Conservation (phyloP, 2,888 invertebrate genomes). For the Cyrtodaria siliqua region DNA sequence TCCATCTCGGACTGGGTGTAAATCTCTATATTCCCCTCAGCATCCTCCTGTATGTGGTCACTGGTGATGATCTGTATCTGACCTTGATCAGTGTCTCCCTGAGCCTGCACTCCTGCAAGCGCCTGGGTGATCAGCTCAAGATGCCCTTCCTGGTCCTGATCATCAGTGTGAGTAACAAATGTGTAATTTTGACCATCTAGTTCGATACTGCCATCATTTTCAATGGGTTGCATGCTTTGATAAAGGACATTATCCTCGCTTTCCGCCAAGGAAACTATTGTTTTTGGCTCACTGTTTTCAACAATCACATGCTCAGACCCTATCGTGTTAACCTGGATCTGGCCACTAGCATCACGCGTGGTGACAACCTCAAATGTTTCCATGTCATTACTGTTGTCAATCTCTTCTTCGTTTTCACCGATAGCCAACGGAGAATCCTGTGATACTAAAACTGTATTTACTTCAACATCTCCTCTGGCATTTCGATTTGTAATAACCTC, state of each 20-base stretch:
- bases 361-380: slow-evolving; percentile 21
- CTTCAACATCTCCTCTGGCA: slow-evolving; percentile 8
- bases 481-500: background rate
- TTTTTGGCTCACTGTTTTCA: slow-evolving; percentile 1
- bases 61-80: slow-evolving; percentile 26
- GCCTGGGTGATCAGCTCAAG: slow-evolving; percentile 47
- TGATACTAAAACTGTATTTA: slow-evolving; percentile 41
- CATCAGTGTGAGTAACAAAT: slow-evolving; percentile 36
- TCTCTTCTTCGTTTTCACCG: slow-evolving; percentile 15
- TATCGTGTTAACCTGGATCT: background rate
- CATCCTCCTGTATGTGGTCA: background rate
- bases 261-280: slow-evolving; percentile 10
- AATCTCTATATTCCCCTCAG: slow-evolving; percentile 6
- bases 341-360: slow-evolving; percentile 1
- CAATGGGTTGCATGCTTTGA: slow-evolving; percentile 7
- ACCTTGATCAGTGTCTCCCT: slow-evolving; percentile 15
- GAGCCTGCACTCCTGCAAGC: slow-evolving; percentile 29
- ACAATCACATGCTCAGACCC: slow-evolving; percentile 4
- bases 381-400: background rate
- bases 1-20: background rate
- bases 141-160: slow-evolving; percentile 30
- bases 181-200: slow-evolving; percentile 56
- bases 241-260: slow-evolving; percentile 9
- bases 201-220: slow-evolving; percentile 22
- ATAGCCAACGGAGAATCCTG: slow-evolving; percentile 35